Evolutionary conservation across 2,888 invertebrate species (phyloP), one percentile per base, ranked within the genome.

Genomic region (Erebia ligea): DNA sequence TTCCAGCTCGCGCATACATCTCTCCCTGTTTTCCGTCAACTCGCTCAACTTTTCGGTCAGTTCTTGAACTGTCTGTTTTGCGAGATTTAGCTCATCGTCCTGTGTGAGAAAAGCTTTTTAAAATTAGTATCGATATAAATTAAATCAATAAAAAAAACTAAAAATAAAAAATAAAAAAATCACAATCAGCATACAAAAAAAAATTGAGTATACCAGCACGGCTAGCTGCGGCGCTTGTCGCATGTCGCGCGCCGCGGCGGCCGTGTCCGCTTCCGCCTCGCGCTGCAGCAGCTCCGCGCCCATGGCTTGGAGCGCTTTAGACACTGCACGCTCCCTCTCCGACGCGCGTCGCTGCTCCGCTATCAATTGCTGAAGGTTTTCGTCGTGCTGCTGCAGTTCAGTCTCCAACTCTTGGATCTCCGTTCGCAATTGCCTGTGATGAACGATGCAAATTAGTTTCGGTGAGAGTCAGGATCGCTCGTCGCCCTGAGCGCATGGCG

Each of bases 281-380:
- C 76, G 75, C 78, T 72, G 75, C 67, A 65, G 76, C 76, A 67
- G 68, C 77, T 76, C 77, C 72, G 84, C 81, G 61, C 67, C 56
- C 73, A 75, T 80, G 75, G 82, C 67, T 82, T 82, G 58, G 83
- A 83, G 76, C 81, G 90, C 80, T 78, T 80, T 40, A 57, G 15
- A 10, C 25, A 6, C 79, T 76, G 72, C 83, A 86, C 78, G 68
- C 76, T 34, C 89, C 79, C 67, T 79, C 77, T 58, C 17, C 85
- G 89, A 91, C 1, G 95, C 94, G 84, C 96, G 95, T 86, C 96
- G 96, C 79, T 97, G 93, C 93, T 93, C 93, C 2, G 95, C 94
- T 87, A 82, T 45, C 94, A 94, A 62, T 85, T 86, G 15, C 95
- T 95, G 48, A 95, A 21, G 1, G 1, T 42, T 34, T 11, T 1